phyloP scores from a whole-genome alignment of 2,113 vertebrate genomes.

The Tautogolabrus adspersus region DNA sequence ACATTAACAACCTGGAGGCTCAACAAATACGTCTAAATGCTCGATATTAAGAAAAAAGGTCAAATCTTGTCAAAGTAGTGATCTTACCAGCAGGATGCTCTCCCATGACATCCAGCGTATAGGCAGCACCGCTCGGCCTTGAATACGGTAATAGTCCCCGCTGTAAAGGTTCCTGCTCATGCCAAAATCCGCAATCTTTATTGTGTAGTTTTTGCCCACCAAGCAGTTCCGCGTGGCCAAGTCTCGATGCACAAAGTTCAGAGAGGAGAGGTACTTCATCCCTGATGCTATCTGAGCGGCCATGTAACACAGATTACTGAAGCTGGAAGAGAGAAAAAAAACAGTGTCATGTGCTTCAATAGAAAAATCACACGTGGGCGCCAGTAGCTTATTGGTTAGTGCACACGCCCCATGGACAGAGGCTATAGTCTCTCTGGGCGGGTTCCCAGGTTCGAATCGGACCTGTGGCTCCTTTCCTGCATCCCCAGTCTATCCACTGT shows the following conservation, averaged over 20 bases:
- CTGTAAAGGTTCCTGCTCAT: constrained; percentile 99
- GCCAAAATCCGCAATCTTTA: constrained; percentile 99
- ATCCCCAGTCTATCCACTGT: too few relatives aligned
- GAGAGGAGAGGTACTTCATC: constrained; percentile 97
- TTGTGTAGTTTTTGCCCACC: constrained; percentile 96
- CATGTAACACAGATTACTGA: constrained; percentile 91
- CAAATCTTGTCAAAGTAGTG: not conserved
- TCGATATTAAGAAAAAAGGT: too few relatives aligned
- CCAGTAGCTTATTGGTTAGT: too few relatives aligned
- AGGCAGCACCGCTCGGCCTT: constrained; percentile 95
- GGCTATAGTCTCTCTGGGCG: too few relatives aligned
- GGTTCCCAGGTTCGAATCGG: too few relatives aligned
- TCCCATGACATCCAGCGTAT: constrained; percentile 99
- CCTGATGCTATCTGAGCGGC: constrained; percentile 95
- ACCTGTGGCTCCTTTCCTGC: too few relatives aligned
- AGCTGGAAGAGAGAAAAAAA: constrained; percentile 77
- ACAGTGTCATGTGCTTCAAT: too few relatives aligned
- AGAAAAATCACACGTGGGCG: too few relatives aligned
- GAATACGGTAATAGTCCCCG: constrained; percentile 98
- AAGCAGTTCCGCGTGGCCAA: constrained; percentile 96
- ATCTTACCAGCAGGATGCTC: constrained; percentile 93
- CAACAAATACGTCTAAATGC: too few relatives aligned
- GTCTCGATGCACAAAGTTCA: constrained; percentile 98
- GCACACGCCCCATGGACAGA: too few relatives aligned
- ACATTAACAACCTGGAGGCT: not conserved